These are phyloP conservation scores for Nephrotoma guestfalica DNA, from an alignment of 2,888 invertebrate species.

Conservation along the genomic window DNA sequence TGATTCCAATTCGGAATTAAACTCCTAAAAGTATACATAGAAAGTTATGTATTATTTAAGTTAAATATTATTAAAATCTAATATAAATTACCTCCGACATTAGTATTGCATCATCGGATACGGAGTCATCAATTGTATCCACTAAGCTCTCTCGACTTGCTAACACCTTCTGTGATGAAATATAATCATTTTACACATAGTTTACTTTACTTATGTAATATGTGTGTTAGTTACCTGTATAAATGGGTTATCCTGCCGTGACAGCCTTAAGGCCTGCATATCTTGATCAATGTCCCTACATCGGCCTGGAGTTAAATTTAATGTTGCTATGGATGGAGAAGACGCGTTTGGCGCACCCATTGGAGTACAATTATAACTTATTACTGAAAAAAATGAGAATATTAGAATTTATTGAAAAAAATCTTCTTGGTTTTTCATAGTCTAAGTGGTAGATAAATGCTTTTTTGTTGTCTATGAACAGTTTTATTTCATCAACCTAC, in stretches of 20 bases:
- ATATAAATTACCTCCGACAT: conserved; percentile 47
- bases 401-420: neutral
- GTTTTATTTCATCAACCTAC: too few species aligned
- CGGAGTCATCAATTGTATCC: conserved; percentile 51
- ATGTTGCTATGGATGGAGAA: conserved; percentile 42
- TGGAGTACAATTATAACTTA: conserved; percentile 13
- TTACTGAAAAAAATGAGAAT: conserved; percentile 4
- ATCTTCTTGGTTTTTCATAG: neutral
- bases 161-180: conserved; percentile 48
- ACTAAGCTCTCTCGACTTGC: conserved; percentile 67
- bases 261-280: conserved; percentile 67
- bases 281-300: conserved; percentile 68
- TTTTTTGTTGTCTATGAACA: too few species aligned
- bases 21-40: neutral
- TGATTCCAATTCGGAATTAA: conserved; percentile 8
- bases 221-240: conserved; percentile 41
- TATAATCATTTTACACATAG: neutral
- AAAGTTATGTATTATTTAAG: neutral
- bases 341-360: conserved; percentile 26
- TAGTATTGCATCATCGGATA: conserved; percentile 60
- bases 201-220: neutral
- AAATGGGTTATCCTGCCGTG: conserved; percentile 73
- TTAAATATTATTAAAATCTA: neutral
- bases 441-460: too few species aligned
- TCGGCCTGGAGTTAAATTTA: conserved; percentile 56